Evolutionary conservation across 2,797 vertebrate species (phyloP).

Genomic region (Danio kyathit): DNA sequence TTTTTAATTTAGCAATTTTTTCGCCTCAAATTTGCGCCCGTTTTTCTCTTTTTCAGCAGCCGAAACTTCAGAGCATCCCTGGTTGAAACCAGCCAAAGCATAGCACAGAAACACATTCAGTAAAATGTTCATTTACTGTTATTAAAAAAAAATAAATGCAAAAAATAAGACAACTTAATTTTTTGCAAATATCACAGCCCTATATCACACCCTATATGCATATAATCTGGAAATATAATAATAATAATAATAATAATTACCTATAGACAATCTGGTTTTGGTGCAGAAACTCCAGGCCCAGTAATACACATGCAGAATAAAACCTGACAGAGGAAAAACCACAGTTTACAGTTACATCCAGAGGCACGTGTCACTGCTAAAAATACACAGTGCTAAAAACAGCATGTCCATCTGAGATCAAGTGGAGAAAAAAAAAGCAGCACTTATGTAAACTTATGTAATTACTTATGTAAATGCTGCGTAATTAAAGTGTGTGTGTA

Average conservation of each 20-base stretch:
- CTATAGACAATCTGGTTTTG: conserved; percentile 93
- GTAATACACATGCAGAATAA: conserved; percentile 91
- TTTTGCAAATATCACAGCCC: not conserved
- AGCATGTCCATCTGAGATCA: not conserved
- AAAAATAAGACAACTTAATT: no score
- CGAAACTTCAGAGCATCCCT: no score
- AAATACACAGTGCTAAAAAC: conserved; percentile 22
- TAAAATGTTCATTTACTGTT: no score
- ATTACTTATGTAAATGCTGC: conserved; percentile 23
- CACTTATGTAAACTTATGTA: not conserved
- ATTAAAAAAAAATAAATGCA: no score
- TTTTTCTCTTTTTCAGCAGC: no score
- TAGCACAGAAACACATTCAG: no score
- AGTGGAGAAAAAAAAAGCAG: not conserved
- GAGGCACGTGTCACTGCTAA: not conserved
- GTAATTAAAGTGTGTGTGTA: conserved; percentile 63
- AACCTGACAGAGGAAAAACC: conserved; percentile 78
- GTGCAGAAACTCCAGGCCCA: conserved; percentile 95
- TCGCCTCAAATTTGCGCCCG: no score
- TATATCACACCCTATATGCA: not conserved
- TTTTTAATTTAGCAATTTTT: no score
- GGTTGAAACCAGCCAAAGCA: no score
- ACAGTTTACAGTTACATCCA: conserved; percentile 17
- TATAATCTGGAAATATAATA: not conserved
- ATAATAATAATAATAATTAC: conserved; percentile 71